Evolutionary conservation across 2,888 invertebrate genomes (phyloP), one percentile per base, ranked within the genome.

Genomic region (Pantelozetes paolii): DNA sequence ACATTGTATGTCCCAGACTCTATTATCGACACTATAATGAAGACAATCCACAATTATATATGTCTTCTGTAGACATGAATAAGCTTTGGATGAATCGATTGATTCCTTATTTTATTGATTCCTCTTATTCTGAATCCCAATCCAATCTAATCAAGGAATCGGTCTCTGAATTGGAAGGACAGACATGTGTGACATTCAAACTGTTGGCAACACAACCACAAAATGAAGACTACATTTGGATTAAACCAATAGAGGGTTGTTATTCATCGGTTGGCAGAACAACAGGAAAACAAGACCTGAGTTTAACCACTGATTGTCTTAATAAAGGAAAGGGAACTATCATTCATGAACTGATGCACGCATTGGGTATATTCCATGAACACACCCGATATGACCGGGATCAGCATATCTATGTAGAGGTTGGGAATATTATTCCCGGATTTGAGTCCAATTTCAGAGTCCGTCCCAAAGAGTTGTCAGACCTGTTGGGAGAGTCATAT

Each of bases 281-380:
- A 13, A 69, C 59, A 6, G 64, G 50, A 6, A 59, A 71, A 45
- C 75, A 76, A 40, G 54, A 54, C 20, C 32, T 76, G 18, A 59
- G 71, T 3, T 30, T 76, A 20, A 36, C 71, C n/a, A 13, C 36
- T 8, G 59, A 70, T 18, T 76, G 76, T 40, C 54, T 67, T 13
- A 59, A 13, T 15, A 30, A 28, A 59, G 54, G 62, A 5, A 48
- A 45, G 45, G 71, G 73, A 13, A 45, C 50, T 18, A n/a, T 76
- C 1, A n/a, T 73, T 1, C 75, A 76, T 20, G 76, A 76, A 28
- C 45, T 75, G 42, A 54, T 73, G 2, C 76, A 76, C 20, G 26
- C 76, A 11, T 23, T 76, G 18, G 75, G 75, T 2, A 71, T 76
- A 20, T 75, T 45, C 13, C 76, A 76, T 42, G 76, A 75, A n/a